Base-by-base conservation (phyloP, 2,113 vertebrate genomes). In the Tapirus terrestris region DNA sequence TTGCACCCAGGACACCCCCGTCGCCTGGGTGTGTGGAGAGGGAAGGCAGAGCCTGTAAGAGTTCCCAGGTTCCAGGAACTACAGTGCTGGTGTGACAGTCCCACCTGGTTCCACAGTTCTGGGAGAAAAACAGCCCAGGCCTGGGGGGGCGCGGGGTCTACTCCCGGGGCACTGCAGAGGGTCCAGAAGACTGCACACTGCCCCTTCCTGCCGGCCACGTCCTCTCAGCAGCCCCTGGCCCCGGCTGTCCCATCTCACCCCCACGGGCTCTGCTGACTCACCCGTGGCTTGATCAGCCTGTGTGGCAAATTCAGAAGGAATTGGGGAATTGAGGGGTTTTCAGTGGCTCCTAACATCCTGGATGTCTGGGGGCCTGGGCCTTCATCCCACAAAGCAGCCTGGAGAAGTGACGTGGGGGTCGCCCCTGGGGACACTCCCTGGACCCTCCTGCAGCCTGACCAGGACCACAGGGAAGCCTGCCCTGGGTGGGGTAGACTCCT, bases 231-330 rank as follows among this genome's bases (percentile, higher is more conserved):
- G 79, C 36, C 14, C 56, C 23, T 10, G 18, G 48, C 3, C 0
- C 3, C 13, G 1, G 5, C 6, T 53, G 31, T 56, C 51, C 33
- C 16, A 4, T 20, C 11, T 23, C 33, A 23, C 5, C 33, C 48
- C 18, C 76, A 2, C 0, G 48, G 31, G 31, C 29, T 17, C 8
- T 1, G 45, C 5, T 0, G 1, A 77, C 29, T 29, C 1, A 1
- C 39, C 72, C 0, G 25, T 2, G 3, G 63, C 25, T 13, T 6
- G 72, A 39, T 27, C 72, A 13, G 6, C 43, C 23, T 45, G 25
- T 39, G 0, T 3, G 3, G 72, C 23, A 39, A 25, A 21, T 36
- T 70, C 67, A 43, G 70, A 23, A 21, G 5, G 1, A 13, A 53
- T 3, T 53, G 51, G 51, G 51, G 51, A 53, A 53, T 53, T 16